Evolutionary conservation across 1,140 invertebrate genomes (phyloP).

Genomic region (Caenorhabditis remanei): DNA sequence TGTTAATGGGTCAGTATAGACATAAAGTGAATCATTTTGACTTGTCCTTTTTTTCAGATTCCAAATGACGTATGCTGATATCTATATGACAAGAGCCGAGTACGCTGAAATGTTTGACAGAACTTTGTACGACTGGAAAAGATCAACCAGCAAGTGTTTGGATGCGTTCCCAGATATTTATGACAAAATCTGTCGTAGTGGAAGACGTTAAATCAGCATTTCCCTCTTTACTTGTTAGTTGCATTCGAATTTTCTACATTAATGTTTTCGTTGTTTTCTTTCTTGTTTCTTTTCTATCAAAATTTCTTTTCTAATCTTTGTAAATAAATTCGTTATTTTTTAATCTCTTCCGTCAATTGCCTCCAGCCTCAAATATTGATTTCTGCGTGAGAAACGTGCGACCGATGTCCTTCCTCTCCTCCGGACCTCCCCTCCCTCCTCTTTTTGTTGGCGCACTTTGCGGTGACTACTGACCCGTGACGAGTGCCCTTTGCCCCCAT

Average conservation of each 20-base stretch:
- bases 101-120: constrained; percentile 89
- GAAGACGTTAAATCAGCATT: constrained; percentile 78
- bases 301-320: no score
- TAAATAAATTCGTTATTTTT: no score
- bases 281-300: no score
- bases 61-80: constrained; percentile 90
- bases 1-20: constrained; percentile 80
- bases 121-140: constrained; percentile 84
- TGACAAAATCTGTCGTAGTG: constrained; percentile 85
- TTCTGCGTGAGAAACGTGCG: no score
- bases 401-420: no score
- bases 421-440: no score
- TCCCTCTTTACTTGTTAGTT: not conserved
- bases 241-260: not conserved
- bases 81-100: constrained; percentile 84
- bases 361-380: no score
- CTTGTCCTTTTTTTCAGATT: constrained; percentile 79
- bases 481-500: no score
- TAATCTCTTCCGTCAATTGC: no score
- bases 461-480: no score
- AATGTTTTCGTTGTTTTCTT: not conserved
- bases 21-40: not conserved
- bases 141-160: constrained; percentile 82
- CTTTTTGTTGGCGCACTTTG: no score
- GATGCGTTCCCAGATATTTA: constrained; percentile 88